Evolutionary conservation across 2,113 vertebrate genomes (phyloP).

Genomic region (Alethe castanea): DNA sequence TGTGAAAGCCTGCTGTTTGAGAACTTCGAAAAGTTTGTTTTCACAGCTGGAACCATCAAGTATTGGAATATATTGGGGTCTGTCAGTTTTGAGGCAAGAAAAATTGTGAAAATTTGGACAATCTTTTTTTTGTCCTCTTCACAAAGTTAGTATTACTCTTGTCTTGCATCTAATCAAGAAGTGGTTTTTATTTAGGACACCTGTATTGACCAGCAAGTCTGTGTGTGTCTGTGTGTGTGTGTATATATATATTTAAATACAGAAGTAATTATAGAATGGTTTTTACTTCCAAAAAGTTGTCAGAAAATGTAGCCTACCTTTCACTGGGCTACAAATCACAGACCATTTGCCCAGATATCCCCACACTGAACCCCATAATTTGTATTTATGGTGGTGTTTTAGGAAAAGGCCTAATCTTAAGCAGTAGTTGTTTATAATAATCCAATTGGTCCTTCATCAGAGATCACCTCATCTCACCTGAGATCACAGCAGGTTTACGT

Average conservation of each 20-base stretch:
- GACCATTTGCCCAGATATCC: neutral
- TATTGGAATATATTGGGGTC: constrained; percentile 34
- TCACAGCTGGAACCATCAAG: constrained; percentile 64
- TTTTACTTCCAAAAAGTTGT: neutral
- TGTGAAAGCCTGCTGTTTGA: constrained; percentile 64
- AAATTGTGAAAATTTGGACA: neutral
- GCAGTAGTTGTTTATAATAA: constrained; percentile 40
- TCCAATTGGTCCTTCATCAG: constrained; percentile 35
- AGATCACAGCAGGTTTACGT: neutral
- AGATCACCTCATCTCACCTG: constrained; percentile 38
- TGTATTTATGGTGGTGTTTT: neutral
- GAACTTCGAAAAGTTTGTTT: constrained; percentile 68
- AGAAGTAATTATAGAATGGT: neutral
- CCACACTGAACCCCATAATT: neutral
- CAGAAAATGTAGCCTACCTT: neutral
- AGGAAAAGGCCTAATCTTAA: neutral
- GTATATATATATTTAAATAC: neutral
- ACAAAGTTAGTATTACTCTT: neutral
- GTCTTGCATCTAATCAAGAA: neutral
- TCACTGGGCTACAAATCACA: accelerated
- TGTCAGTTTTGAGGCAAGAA: constrained; percentile 10
- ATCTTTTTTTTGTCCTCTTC: neutral
- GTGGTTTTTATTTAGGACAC: neutral
- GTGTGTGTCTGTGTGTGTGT: neutral
- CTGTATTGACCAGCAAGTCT: neutral